A percentile compares a stretch with the other conserved stretches of the same genome.
Conservation (phyloP, 2,888 invertebrate species). For the Odontocolon sp. region DNA sequence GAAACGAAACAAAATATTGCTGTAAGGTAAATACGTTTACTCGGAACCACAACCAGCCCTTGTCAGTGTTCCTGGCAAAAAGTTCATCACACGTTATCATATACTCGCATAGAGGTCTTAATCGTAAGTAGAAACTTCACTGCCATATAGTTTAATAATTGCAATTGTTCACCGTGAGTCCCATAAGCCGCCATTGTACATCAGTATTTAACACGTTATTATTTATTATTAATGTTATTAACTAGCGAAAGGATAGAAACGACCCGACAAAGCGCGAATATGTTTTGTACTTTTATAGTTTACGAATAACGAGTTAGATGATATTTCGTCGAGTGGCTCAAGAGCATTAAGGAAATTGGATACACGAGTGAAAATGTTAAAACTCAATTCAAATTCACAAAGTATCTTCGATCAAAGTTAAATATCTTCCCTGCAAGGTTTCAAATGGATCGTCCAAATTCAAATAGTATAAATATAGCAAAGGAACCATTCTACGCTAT, state of each 20-base stretch:
- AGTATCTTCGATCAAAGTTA: too few species aligned
- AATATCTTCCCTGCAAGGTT: too few species aligned
- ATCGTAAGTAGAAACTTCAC: slow-evolving; percentile 70
- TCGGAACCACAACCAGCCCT: slow-evolving; percentile 34
- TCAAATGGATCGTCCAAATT: background rate
- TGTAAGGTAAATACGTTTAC: slow-evolving; percentile 42
- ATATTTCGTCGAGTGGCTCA: background rate
- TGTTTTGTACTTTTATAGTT: slow-evolving; percentile 76
- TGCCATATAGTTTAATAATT: slow-evolving; percentile 77
- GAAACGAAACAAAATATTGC: slow-evolving; percentile 52
- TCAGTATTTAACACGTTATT: slow-evolving; percentile 80
- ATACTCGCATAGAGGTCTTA: slow-evolving; percentile 45
- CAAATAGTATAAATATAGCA: slow-evolving; percentile 1
- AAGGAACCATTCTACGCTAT: too few species aligned
- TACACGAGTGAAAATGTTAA: too few species aligned
- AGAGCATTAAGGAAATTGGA: too few species aligned
- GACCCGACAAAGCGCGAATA: slow-evolving; percentile 63
- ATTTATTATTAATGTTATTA: slow-evolving; percentile 73
- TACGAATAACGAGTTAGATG: slow-evolving; percentile 28
- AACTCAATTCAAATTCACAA: too few species aligned
- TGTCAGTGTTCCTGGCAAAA: slow-evolving; percentile 34
- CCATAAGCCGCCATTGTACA: slow-evolving; percentile 74
- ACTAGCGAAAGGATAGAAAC: slow-evolving; percentile 53
- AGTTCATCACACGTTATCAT: slow-evolving; percentile 52
- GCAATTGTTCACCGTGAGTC: slow-evolving; percentile 63